Evolutionary conservation across 2,888 invertebrate genomes (phyloP), one percentile per base, ranked within the genome.

Genomic region (Enchytraeus crypticus): DNA sequence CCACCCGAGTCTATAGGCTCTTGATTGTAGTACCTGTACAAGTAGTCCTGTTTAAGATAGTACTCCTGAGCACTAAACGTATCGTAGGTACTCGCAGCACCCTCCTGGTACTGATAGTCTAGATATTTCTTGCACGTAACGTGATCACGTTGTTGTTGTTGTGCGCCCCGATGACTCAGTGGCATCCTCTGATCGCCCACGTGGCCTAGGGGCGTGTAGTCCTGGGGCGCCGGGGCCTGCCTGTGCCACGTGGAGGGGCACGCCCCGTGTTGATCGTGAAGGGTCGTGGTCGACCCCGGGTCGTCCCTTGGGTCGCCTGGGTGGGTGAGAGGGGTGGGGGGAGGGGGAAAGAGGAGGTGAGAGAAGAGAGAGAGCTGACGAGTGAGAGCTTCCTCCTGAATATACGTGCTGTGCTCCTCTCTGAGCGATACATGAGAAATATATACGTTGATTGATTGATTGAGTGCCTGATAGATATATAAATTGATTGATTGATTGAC

Each of bases 161-260:
- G 71, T 60, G 68, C 70, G 56, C 72, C 70, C 21, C 67, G 66
- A 29, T 70, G 66, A 11, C 66, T 61, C 62, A 71, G 71, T 47
- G 72, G 70, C 8, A 70, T 68, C 14, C 69, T 68, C 53, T 71
- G 72, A 38, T n/a, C n/a, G n/a, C n/a, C n/a, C n/a, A n/a, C n/a
- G n/a, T n/a, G n/a, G n/a, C n/a, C n/a, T n/a, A n/a, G n/a, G n/a
- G n/a, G n/a, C n/a, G n/a, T n/a, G n/a, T n/a, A n/a, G n/a, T n/a
- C n/a, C n/a, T n/a, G n/a, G n/a, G n/a, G n/a, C n/a, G n/a, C n/a
- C n/a, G n/a, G n/a, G n/a, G n/a, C n/a, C n/a, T n/a, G n/a, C n/a
- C n/a, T n/a, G 60, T 74, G 74, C 72, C 73, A 73, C 43, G 71
- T 70, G 33, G 73, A 73, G 0, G 74, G 73, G 57, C 74, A 74